These are phyloP conservation scores for Prionailurus bengalensis DNA, from an alignment of 2,113 vertebrate species.

Conservation along the genomic window DNA sequence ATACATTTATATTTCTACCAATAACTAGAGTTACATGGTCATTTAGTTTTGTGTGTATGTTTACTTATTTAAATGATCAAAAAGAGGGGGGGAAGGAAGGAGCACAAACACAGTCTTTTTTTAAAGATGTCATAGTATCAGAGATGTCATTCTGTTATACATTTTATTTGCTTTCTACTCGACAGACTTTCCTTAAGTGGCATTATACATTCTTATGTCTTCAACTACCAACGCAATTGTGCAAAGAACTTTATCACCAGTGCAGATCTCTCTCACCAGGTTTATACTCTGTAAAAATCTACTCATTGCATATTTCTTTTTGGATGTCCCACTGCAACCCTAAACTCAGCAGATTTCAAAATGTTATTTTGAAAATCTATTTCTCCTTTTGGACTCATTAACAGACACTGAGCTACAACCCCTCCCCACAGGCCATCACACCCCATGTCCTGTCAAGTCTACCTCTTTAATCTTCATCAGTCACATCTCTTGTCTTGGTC, in stretches of 20 bases:
- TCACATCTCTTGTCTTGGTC: background rate
- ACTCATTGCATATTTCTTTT: background rate
- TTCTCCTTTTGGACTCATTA: background rate
- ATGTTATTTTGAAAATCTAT: background rate
- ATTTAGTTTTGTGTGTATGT: background rate
- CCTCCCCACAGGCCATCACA: background rate
- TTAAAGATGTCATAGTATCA: background rate
- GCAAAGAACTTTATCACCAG: background rate
- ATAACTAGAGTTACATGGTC: background rate
- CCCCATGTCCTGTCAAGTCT: no score
- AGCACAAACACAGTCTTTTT: background rate
- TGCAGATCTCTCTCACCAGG: background rate
- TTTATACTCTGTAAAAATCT: background rate
- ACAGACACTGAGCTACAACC: background rate
- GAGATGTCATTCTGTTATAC: background rate
- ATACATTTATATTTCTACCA: background rate
- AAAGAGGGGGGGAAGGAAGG: background rate
- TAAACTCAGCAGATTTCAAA: background rate
- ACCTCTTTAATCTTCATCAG: background rate
- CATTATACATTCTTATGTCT: background rate
- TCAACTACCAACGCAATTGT: background rate
- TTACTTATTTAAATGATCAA: background rate
- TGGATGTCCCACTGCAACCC: background rate
- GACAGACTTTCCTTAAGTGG: background rate
- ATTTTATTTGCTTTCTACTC: background rate